Percentiles rank a stretch among this genome's conserved stretches.
Evolutionary conservation across 2,888 invertebrate species (phyloP).

Genomic region (Morpho helenor): DNA sequence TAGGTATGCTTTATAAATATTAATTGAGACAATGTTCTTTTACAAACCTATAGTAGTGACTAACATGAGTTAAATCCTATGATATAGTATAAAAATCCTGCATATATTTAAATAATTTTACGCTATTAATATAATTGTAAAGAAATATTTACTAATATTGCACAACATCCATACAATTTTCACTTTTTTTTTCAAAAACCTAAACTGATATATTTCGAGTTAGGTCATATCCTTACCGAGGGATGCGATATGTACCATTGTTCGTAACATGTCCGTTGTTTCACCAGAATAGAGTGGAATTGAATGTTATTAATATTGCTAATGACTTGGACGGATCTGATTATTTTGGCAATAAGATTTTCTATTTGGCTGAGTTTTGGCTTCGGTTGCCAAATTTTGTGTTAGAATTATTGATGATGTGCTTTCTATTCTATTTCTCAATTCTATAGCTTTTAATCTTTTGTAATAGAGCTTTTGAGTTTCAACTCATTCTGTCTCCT

Average conservation of each 20-base stretch:
- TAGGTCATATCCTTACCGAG: background rate
- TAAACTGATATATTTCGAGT: background rate
- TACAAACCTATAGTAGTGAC: too few relatives aligned
- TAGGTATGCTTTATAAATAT: too few relatives aligned
- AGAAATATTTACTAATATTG: too few relatives aligned
- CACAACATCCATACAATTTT: too few relatives aligned
- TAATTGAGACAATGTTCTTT: too few relatives aligned
- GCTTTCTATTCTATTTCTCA: background rate
- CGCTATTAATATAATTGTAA: too few relatives aligned
- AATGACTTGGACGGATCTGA: conserved; percentile 21
- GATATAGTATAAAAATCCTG: too few relatives aligned
- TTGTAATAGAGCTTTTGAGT: background rate
- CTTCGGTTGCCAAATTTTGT: conserved; percentile 8
- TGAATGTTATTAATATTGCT: conserved; percentile 32
- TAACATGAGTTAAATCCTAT: too few relatives aligned
- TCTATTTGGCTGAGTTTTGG: conserved; percentile 15
- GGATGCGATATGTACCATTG: conserved; percentile 26
- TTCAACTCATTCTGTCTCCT: too few relatives aligned
- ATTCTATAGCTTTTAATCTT: background rate
- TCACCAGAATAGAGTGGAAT: conserved; percentile 31
- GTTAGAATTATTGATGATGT: conserved; percentile 9
- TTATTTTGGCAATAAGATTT: conserved; percentile 21
- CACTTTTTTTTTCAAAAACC: too few relatives aligned
- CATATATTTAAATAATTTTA: too few relatives aligned
- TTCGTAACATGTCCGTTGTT: conserved; percentile 40